Base-by-base conservation (phyloP, 2,797 vertebrate genomes). In the Phataginus tricuspis region DNA sequence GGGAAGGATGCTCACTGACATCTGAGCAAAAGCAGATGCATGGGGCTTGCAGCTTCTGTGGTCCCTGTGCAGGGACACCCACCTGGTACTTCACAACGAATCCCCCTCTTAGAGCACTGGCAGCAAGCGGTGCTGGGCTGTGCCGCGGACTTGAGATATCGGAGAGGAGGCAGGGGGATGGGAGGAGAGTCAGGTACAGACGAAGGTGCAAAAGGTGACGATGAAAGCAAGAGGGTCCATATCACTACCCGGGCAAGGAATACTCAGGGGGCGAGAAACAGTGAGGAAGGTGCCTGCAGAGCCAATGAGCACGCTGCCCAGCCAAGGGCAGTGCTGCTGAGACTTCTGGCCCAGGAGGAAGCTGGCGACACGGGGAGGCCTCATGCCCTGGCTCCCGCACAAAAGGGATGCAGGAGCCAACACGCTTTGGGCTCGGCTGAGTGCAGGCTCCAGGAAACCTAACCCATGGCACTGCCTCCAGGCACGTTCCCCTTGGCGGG, bases 231-330 rank as follows among this genome's bases (percentile, higher is more conserved):
- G n/a, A 68, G 45, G 23, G 31, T 64, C 19, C 59, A 4, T 10
- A 23, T 45, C 39, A 49, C 57, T 29, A 1, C 12, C 25, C 19
- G 55, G 42, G 57, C 25, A 45, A 74, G 74, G 51, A 34, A 10
- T 3, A 4, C 57, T 27, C 10, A 1, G 10, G 9, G 49, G 85
- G 18, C 0, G 11, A 34, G 23, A 8, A 8, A 9, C 9, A 3
- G 31, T 1, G 23, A 79, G 18, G 4, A 29, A 45, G 29, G 66
- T 15, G 4, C 7, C 49, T 3, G 18, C 37, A 14, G 45, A 23
- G 39, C 68, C n/a, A 4, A 14, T 0, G 2, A 0, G 51, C 21
- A 18, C 1, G 25, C 15, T 39, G 19, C 11, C n/a, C 69, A 16
- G 11, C 69, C 13, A 4, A 57, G 53, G 9, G 16, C 21, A 8